A percentile compares a stretch with the other conserved stretches of the same genome.
These are phyloP conservation scores for Torymus texanus DNA, from an alignment of 2,888 invertebrate genomes.

Conservation along the genomic window DNA sequence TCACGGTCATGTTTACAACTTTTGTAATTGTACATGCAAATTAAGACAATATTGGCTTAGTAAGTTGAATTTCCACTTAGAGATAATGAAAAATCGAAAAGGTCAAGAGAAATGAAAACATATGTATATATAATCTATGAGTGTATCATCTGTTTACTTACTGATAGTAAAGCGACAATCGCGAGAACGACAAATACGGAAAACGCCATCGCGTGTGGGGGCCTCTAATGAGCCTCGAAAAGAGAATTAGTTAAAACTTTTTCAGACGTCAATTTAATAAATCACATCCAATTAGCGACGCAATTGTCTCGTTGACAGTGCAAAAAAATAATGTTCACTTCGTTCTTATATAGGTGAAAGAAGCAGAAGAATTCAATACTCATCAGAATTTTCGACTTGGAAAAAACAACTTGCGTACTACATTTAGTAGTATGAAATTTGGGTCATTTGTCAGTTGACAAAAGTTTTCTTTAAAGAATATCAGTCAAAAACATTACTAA, in stretches of 20 bases:
- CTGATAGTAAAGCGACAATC: constrained; percentile 48
- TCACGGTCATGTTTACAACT: background rate
- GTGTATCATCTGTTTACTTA: constrained; percentile 51
- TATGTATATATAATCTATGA: constrained; percentile 16
- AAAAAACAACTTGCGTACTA: constrained; percentile 25
- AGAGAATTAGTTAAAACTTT: background rate
- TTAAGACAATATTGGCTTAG: background rate
- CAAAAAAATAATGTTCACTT: constrained; percentile 25
- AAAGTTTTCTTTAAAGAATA: background rate
- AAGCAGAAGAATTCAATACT: constrained; percentile 14
- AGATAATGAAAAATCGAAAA: constrained; percentile 11
- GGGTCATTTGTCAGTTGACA: background rate
- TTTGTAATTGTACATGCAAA: background rate
- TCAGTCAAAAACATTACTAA: too few relatives aligned
- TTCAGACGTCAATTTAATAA: background rate
- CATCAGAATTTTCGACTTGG: constrained; percentile 44
- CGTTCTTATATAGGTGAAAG: constrained; percentile 46
- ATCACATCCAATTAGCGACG: background rate
- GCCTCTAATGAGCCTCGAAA: constrained; percentile 13
- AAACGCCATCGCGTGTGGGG: constrained; percentile 34
- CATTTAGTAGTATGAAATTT: constrained; percentile 7
- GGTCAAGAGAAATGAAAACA: constrained; percentile 44
- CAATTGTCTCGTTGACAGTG: constrained; percentile 35
- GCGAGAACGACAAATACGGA: constrained; percentile 27
- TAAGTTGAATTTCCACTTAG: constrained; percentile 17